A percentile compares a stretch with the other conserved stretches of the same genome.
phyloP scores from a whole-genome alignment of 2,797 vertebrate species.

The Notamacropus eugenii region DNA sequence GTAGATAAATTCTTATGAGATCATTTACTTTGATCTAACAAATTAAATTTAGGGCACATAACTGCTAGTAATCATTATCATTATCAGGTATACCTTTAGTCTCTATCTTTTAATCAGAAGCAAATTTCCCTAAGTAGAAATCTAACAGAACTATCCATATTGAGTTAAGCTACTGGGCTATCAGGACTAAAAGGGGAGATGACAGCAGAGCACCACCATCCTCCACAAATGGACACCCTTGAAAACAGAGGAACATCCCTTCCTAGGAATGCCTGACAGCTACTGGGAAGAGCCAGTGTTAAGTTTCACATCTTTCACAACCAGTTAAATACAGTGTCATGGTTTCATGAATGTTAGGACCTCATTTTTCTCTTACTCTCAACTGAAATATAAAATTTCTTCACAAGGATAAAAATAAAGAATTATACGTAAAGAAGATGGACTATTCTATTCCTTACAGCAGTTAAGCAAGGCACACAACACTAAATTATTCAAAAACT shows the following conservation, averaged over 20 bases:
- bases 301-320: constrained; percentile 21
- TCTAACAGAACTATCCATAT: neutral
- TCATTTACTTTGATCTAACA: constrained; percentile 48
- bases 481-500: neutral
- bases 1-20: constrained; percentile 30
- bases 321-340: constrained; percentile 16
- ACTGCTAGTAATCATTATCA: neutral
- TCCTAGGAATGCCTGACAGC: constrained; percentile 33
- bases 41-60: neutral
- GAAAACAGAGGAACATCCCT: neutral
- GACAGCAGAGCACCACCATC: neutral
- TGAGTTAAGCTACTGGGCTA: neutral
- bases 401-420: neutral
- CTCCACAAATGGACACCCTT: neutral
- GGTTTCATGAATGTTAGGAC: constrained; percentile 12
- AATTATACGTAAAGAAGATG: constrained; percentile 16
- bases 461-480: constrained; percentile 27
- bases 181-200: neutral
- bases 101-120: neutral
- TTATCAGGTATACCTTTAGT: neutral
- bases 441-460: constrained; percentile 31
- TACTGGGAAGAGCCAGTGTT: constrained; percentile 7
- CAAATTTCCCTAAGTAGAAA: neutral
- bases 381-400: neutral
- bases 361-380: constrained; percentile 31